phyloP scores from a whole-genome alignment of 1,140 invertebrate species.

The Pomacea maculata region DNA sequence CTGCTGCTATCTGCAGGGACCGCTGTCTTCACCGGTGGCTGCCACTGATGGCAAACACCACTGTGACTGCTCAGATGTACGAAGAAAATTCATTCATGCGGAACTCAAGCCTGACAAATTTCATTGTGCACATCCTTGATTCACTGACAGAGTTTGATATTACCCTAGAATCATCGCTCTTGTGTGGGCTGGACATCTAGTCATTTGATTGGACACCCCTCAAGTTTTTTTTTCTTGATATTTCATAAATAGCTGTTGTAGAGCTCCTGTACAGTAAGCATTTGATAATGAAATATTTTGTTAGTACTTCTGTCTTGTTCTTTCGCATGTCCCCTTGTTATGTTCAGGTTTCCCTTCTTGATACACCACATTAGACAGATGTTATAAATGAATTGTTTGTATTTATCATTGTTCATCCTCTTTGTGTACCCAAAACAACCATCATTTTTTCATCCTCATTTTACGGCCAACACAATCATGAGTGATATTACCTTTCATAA shows the following conservation, averaged over 20 bases:
- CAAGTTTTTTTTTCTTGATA: neutral
- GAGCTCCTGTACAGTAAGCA: neutral
- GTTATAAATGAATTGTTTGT: too few species aligned
- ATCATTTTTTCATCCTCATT: too few species aligned
- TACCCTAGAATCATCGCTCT: slow-evolving; percentile 91
- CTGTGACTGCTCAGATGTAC: slow-evolving; percentile 91
- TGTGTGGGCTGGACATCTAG: slow-evolving; percentile 80
- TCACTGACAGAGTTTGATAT: slow-evolving; percentile 94
- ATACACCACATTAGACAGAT: too few species aligned
- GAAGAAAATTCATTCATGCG: slow-evolving; percentile 94
- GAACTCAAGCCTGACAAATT: slow-evolving; percentile 83
- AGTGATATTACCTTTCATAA: too few species aligned
- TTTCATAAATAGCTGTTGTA: neutral
- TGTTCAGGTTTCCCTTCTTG: too few species aligned
- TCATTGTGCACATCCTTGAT: slow-evolving; percentile 90
- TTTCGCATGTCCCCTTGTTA: neutral
- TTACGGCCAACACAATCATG: too few species aligned
- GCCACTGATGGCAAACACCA: slow-evolving; percentile 83
- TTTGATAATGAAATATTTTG: neutral
- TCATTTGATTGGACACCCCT: neutral
- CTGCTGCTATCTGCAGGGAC: slow-evolving; percentile 74
- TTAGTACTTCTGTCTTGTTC: neutral
- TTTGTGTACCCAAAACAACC: too few species aligned
- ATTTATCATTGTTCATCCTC: too few species aligned
- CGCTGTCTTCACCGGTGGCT: slow-evolving; percentile 90